Percentiles rank a stretch among this genome's conserved stretches.
Evolutionary conservation across 2,888 invertebrate genomes (phyloP).

Genomic region (Tenthredo mesomela): DNA sequence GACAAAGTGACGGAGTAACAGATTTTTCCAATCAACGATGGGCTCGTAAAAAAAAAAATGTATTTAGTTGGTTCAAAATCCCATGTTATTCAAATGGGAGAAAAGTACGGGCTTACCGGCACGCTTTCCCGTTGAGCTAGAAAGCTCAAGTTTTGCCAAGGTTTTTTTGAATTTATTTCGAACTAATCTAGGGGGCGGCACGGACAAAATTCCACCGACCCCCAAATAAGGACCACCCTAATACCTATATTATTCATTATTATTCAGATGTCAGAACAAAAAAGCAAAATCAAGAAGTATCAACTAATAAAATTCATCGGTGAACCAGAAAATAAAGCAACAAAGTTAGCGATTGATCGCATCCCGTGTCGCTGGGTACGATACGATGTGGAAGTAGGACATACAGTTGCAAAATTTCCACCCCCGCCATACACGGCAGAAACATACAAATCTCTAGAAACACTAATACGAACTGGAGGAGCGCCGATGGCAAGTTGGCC

Average conservation of each 20-base stretch:
- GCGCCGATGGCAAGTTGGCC: constrained; percentile 1
- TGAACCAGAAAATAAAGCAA: not conserved
- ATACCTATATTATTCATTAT: not conserved
- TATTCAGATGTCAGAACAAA: constrained; percentile 20
- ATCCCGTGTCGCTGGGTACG: constrained; percentile 35
- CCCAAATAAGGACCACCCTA: no score
- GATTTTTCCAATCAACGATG: no score
- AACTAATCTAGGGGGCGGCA: no score
- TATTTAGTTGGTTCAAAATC: no score
- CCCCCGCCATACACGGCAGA: not conserved
- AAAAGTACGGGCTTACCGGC: no score
- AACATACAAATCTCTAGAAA: not conserved
- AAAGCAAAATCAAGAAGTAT: not conserved
- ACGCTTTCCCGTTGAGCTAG: no score
- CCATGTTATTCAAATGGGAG: no score
- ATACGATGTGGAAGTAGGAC: constrained; percentile 21
- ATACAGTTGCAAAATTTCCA: constrained; percentile 29
- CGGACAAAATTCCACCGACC: no score
- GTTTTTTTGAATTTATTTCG: no score
- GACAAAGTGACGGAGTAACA: no score
- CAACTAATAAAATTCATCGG: not conserved
- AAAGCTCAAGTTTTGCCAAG: no score
- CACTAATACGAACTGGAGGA: not conserved
- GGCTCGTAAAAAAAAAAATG: no score
- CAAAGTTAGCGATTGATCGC: not conserved